Evolutionary conservation across 2,797 vertebrate species (phyloP).

Genomic region (Falco concolor): DNA sequence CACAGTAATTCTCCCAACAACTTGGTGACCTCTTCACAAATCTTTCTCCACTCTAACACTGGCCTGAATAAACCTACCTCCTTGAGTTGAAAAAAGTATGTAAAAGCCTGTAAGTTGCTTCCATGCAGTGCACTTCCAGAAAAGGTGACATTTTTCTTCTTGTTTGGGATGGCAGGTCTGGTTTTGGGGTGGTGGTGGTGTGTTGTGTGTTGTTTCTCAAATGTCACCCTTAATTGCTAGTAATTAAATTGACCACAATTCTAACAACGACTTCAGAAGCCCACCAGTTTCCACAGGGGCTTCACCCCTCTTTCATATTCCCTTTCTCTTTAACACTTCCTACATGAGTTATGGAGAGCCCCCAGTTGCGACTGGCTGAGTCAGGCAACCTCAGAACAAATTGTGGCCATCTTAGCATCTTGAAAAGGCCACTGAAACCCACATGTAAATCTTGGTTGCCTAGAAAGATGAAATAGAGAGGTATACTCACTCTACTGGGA

Average conservation of each 20-base stretch:
- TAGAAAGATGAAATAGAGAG: neutral
- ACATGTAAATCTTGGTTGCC: neutral
- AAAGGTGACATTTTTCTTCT: neutral
- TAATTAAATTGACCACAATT: neutral
- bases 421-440: neutral
- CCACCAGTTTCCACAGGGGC: neutral
- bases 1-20: neutral
- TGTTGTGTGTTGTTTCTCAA: neutral
- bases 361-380: neutral
- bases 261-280: neutral
- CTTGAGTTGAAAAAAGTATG: rapidly evolving
- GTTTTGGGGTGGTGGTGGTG: neutral
- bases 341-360: neutral
- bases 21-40: neutral
- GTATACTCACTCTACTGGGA: neutral
- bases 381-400: neutral
- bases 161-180: neutral
- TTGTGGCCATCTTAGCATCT: neutral
- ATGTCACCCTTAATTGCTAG: neutral
- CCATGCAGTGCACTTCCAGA: neutral
- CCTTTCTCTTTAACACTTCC: neutral
- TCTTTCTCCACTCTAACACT: neutral
- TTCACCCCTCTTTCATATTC: neutral
- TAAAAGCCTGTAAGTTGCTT: neutral
- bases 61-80: neutral